These are phyloP conservation scores for Dicaeum eximium DNA, from an alignment of 2,113 vertebrate genomes.

Conservation along the genomic window DNA sequence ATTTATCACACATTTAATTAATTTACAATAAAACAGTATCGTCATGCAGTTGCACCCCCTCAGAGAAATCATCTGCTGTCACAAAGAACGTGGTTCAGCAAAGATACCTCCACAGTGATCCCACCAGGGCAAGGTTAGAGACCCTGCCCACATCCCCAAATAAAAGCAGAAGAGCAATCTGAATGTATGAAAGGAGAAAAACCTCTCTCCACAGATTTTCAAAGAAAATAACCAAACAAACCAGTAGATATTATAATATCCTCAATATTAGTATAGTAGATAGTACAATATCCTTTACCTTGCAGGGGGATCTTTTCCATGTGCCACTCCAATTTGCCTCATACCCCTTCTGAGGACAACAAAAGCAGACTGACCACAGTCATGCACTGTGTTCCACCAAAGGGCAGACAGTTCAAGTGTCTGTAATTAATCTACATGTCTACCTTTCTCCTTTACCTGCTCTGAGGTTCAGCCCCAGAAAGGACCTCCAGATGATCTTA, in stretches of 20 bases:
- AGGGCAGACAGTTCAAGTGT: neutral
- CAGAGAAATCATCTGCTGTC: neutral
- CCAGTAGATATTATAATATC: neutral
- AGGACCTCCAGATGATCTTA: neutral
- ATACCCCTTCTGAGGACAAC: neutral
- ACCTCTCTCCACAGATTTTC: neutral
- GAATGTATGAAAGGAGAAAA: neutral
- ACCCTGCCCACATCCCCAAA: rapidly evolving
- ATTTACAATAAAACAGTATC: neutral
- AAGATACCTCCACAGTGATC: neutral
- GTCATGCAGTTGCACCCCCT: neutral
- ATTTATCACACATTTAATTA: neutral
- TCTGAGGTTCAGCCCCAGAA: neutral
- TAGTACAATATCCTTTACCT: too few relatives aligned
- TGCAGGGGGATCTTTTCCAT: neutral
- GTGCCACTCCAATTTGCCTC: neutral
- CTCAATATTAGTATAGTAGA: too few relatives aligned
- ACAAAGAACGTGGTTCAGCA: neutral
- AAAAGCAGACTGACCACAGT: neutral
- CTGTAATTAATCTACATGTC: neutral
- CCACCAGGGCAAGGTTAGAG: neutral
- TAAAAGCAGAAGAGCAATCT: neutral
- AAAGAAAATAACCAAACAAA: neutral
- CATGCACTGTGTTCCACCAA: neutral
- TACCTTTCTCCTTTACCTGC: neutral